Percentiles rank a stretch among this genome's conserved stretches.
Conservation (phyloP, 2,797 vertebrate genomes). For the Rhinogobio ventralis region DNA sequence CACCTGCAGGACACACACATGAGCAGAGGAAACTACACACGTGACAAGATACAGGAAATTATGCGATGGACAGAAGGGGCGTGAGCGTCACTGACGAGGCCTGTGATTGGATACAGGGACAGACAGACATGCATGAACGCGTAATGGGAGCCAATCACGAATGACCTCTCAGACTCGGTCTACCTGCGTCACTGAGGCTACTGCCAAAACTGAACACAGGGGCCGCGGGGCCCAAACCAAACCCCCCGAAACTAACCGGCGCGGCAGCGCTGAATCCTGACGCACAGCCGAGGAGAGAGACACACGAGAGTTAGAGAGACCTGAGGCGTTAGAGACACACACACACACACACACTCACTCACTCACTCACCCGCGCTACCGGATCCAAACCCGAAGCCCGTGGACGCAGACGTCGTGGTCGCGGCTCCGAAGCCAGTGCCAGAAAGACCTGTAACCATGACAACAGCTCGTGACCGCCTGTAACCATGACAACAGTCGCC, state of each 20-base stretch:
- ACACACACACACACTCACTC: neutral
- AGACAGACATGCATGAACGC: neutral
- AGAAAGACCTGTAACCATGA: conserved; percentile 72
- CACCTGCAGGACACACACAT: conserved; percentile 73
- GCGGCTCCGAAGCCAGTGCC: conserved; percentile 78
- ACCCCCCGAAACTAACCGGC: conserved; percentile 99
- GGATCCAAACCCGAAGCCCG: conserved; percentile 82
- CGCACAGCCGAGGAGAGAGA: conserved; percentile 74
- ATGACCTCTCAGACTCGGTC: conserved; percentile 72
- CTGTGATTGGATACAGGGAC: neutral
- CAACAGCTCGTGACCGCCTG: neutral
- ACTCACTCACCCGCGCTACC: conserved; percentile 75
- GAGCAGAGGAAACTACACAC: conserved; percentile 19
- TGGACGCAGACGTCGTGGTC: conserved; percentile 75
- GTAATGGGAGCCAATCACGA: conserved; percentile 19
- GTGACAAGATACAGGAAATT: neutral
- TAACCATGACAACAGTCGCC: neutral
- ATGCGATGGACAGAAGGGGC: neutral
- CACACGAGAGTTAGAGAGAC: neutral
- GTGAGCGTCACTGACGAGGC: neutral
- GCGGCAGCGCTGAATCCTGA: conserved; percentile 96
- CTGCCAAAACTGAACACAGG: conserved; percentile 98
- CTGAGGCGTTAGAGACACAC: conserved; percentile 13
- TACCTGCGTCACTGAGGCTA: conserved; percentile 97
- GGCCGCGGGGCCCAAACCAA: conserved; percentile 92